A percentile compares a stretch with the other conserved stretches of the same genome.
Conservation (phyloP, 1,140 invertebrate genomes). For the Acromyrmex echinatior region DNA sequence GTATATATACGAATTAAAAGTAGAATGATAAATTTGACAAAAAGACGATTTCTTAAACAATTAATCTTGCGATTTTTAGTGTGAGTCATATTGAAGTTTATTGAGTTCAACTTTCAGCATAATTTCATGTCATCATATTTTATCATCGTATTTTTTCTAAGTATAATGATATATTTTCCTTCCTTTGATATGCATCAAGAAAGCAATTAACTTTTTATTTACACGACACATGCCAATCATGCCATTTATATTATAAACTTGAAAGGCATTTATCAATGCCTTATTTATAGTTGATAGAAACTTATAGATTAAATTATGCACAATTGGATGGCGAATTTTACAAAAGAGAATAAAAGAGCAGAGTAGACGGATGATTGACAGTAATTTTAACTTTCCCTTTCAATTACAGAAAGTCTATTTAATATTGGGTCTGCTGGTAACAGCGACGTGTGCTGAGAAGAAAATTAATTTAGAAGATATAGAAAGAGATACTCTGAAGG, state of each 20-base stretch:
- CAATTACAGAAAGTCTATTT: conserved; percentile 71
- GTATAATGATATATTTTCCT: conserved; percentile 14
- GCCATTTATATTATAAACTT: neutral
- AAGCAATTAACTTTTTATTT: conserved; percentile 17
- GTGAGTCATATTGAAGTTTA: neutral
- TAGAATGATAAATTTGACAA: neutral
- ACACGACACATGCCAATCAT: neutral
- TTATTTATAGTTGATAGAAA: neutral
- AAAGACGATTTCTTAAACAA: neutral
- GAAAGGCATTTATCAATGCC: neutral
- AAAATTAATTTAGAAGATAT: conserved; percentile 83
- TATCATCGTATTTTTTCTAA: neutral
- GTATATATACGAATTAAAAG: neutral
- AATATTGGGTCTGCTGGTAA: conserved; percentile 71
- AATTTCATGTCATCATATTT: neutral
- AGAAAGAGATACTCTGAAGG: conserved; percentile 80
- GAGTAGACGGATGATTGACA: neutral
- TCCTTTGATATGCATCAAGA: neutral
- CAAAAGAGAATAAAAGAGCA: neutral
- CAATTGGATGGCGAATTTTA: neutral
- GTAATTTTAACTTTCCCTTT: conserved; percentile 48
- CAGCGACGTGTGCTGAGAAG: conserved; percentile 74
- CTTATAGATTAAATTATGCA: neutral
- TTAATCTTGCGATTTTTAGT: conserved; percentile 7
- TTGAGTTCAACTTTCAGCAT: neutral